Percentiles rank a stretch among this genome's conserved stretches.
phyloP scores from a whole-genome alignment of 2,113 vertebrate genomes.

The Peromyscus maniculatus region DNA sequence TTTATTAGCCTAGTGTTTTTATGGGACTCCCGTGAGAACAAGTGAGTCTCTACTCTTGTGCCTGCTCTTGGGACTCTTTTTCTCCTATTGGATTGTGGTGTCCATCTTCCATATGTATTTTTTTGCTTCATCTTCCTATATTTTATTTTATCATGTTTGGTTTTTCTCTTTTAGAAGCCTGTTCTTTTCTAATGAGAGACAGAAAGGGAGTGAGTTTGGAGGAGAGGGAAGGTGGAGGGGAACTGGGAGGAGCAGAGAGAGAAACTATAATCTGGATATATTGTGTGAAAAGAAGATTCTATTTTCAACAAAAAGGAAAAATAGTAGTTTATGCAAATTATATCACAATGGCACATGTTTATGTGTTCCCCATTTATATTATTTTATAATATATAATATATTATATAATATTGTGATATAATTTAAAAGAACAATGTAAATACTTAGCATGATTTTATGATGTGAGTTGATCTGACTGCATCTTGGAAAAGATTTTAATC shows the following conservation, averaged over 20 bases:
- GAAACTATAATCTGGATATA: background rate
- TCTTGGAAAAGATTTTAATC: background rate
- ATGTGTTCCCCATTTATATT: background rate
- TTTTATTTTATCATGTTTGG: background rate
- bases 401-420: background rate
- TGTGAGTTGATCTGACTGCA: background rate
- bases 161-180: background rate
- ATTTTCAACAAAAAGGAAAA: background rate
- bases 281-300: background rate
- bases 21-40: background rate
- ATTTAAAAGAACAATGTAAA: constrained; percentile 24
- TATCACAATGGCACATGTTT: background rate
- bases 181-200: background rate
- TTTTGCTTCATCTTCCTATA: background rate
- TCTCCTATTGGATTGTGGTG: background rate
- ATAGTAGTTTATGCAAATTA: background rate
- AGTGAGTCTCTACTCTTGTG: background rate
- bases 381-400: background rate
- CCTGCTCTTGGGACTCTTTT: background rate
- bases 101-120: background rate
- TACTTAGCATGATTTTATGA: background rate
- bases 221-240: too few species aligned
- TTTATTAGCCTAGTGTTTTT: too few species aligned
- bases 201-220: background rate
- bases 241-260: background rate